These are phyloP conservation scores for Noctua pronuba DNA, from an alignment of 2,888 invertebrate genomes.

Conservation along the genomic window DNA sequence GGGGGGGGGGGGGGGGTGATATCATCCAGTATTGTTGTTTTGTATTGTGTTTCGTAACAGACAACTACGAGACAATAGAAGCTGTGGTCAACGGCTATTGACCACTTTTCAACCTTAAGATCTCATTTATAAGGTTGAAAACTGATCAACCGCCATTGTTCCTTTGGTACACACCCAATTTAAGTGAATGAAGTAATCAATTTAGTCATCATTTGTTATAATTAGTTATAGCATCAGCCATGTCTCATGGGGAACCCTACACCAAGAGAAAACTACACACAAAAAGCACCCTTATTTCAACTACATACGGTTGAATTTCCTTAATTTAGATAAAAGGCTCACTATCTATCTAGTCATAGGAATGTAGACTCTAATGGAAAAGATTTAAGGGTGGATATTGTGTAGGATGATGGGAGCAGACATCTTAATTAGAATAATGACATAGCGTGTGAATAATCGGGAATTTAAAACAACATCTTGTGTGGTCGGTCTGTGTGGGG, in stretches of 20 bases:
- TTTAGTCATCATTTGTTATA: slow-evolving; percentile 57
- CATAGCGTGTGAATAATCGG: slow-evolving; percentile 74
- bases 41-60: background rate
- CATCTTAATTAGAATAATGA: slow-evolving; percentile 74
- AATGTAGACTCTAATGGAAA: slow-evolving; percentile 16
- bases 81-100: background rate
- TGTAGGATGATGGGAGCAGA: slow-evolving; percentile 39
- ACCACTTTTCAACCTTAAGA: background rate
- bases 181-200: slow-evolving; percentile 54
- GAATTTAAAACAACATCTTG: slow-evolving; percentile 66
- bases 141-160: background rate
- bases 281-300: background rate
- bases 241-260: slow-evolving; percentile 34
- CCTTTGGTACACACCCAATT: slow-evolving; percentile 4
- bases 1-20: slow-evolving; percentile 68
- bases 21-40: background rate
- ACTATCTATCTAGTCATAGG: background rate
- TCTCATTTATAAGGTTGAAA: background rate
- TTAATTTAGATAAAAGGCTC: background rate
- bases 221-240: slow-evolving; percentile 45
- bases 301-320: background rate
- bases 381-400: background rate
- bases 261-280: background rate
- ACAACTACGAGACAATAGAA: background rate
- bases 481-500: slow-evolving; percentile 65